Percentiles rank a stretch among this genome's conserved stretches.
Evolutionary conservation across 2,113 vertebrate genomes (phyloP).

Genomic region (Aphelocoma coerulescens): DNA sequence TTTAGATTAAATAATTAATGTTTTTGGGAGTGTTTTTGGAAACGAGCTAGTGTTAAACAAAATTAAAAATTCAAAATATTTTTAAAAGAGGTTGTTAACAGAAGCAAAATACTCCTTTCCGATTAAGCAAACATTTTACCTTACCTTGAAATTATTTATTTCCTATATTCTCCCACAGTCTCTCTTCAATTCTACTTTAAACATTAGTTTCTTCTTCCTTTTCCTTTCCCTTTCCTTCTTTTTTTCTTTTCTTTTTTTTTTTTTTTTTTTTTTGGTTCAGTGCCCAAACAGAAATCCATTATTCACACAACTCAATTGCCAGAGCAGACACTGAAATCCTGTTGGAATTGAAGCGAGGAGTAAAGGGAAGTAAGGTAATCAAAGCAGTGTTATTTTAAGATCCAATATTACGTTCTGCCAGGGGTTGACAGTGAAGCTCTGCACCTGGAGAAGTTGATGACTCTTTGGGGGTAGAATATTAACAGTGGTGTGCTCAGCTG

Average conservation of each 20-base stretch:
- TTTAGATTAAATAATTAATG: neutral
- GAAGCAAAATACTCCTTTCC: neutral
- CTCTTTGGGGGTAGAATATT: neutral
- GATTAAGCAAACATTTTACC: neutral
- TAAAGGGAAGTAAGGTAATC: slow-evolving; percentile 51
- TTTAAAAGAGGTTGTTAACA: neutral
- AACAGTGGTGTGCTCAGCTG: neutral
- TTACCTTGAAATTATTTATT: neutral
- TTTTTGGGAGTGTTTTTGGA: fast-evolving
- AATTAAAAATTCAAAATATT: neutral
- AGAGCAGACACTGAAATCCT: slow-evolving; percentile 49
- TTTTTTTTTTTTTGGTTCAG: neutral
- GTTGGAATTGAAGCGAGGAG: slow-evolving; percentile 42
- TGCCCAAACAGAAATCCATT: slow-evolving; percentile 47
- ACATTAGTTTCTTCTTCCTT: neutral
- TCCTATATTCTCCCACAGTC: neutral
- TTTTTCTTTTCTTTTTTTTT: no score
- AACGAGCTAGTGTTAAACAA: neutral
- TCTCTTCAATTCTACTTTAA: neutral
- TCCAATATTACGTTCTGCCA: slow-evolving; percentile 34
- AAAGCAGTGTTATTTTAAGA: slow-evolving; percentile 54
- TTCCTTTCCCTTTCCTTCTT: neutral
- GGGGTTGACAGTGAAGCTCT: slow-evolving; percentile 6
- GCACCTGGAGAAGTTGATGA: neutral
- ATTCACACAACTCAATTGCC: slow-evolving; percentile 38